Base-by-base conservation (phyloP, 1,140 invertebrate species). In the Pinna nobilis region DNA sequence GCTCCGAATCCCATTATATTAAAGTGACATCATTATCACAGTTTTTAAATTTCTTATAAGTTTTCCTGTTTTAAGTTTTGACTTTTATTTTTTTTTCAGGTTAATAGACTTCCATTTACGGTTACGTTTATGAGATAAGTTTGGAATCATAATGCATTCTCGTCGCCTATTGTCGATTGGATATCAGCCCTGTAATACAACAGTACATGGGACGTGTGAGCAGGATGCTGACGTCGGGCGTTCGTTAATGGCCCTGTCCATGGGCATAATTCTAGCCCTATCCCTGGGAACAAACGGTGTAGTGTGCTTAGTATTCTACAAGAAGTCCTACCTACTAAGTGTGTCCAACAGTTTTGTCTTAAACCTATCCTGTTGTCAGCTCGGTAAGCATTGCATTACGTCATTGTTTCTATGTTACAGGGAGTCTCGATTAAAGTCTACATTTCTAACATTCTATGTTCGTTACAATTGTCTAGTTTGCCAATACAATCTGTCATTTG, bases 281-380 rank as follows among this genome's bases (percentile, higher is more conserved):
- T 79, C 65, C 15, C 32, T 74, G 50, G 69, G 39, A 28, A 67
- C 57, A 57, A 78, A 74, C 37, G 69, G 68, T 15, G 68, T 59
- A 18, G 61, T 63, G 3, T 72, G 75, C 37, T 53, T 65, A 28
- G 66, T 68, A 4, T 68, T 63, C 39, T 75, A 75, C 66, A 63
- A 72, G 53, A 72, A 72, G 41, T 25, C 65, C 32, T 65, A 75
- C 65, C 57, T 78, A 23, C 60, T 78, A 37, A 68, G 68, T 59
- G 70, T 78, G 32, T 72, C 64, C 13, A 75, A 75, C 66, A 72
- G 55, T 28, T 72, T 69, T 37, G 69, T 71, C 1, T 39, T 63
- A 15, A 77, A 71, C 44, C 13, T 68, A 1, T 71, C 65, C 7
- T 67, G 69, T 50, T 64, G 55, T 57, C 37, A 72, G 33, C 51